Conservation (phyloP, 23 tunicate genomes). For the Phallusia fumigata region DNA sequence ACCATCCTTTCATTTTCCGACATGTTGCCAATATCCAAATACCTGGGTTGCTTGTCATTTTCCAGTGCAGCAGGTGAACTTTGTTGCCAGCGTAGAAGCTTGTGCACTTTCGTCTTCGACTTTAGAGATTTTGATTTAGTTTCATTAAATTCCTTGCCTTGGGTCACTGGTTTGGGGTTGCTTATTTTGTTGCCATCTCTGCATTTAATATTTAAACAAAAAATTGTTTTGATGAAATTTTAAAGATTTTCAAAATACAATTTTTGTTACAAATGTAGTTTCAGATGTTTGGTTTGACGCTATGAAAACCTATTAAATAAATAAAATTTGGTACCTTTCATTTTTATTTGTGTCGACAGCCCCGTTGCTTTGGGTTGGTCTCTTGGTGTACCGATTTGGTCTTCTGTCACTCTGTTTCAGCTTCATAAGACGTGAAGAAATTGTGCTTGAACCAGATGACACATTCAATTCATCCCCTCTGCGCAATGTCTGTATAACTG, state of each 20-base stretch:
- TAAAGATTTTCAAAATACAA: too few species aligned
- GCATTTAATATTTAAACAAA: too few species aligned
- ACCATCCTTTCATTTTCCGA: not conserved
- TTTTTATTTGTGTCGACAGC: not conserved
- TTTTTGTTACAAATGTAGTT: too few species aligned
- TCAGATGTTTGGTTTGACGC: too few species aligned
- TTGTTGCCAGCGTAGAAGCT: constrained; percentile 6
- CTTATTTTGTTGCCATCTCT: not conserved
- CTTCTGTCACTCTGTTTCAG: not conserved
- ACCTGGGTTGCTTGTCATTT: not conserved
- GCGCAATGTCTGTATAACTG: not conserved
- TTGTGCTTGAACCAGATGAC: constrained; percentile 6
- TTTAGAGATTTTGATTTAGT: not conserved
- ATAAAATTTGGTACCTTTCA: too few species aligned
- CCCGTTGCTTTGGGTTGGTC: not conserved
- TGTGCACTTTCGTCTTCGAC: not conserved
- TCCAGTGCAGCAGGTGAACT: not conserved
- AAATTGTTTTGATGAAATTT: too few species aligned
- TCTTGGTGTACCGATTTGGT: not conserved
- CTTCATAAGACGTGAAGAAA: constrained; percentile 18
- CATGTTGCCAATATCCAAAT: constrained; percentile 19
- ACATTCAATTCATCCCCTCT: not conserved
- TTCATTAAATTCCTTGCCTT: not conserved
- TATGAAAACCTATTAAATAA: too few species aligned
- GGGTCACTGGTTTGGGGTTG: not conserved